Evolutionary conservation across 2,797 vertebrate genomes (phyloP).

Genomic region (Alfaro cultratus): DNA sequence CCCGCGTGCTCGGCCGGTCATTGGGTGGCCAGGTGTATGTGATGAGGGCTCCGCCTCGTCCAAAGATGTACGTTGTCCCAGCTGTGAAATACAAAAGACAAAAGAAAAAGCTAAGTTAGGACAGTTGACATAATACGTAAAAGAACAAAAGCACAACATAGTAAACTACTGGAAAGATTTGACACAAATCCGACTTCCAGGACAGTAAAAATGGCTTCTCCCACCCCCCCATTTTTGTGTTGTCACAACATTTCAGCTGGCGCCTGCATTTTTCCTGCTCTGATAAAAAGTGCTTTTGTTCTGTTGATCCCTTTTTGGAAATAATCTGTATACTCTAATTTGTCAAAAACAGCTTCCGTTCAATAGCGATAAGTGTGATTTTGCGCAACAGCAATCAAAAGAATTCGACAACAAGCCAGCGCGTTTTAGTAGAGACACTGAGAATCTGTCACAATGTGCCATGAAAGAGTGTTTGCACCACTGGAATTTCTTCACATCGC

Average conservation of each 20-base stretch:
- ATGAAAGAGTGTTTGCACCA: background rate
- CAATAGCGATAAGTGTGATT: background rate
- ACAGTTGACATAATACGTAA: background rate
- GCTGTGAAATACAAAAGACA: conserved; percentile 72
- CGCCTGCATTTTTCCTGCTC: background rate
- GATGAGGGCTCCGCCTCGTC: conserved; percentile 93
- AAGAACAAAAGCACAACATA: background rate
- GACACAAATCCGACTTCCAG: background rate
- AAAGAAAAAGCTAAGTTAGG: background rate
- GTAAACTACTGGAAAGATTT: background rate
- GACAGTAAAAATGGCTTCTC: background rate
- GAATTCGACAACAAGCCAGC: background rate
- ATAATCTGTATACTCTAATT: background rate
- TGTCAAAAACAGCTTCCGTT: background rate
- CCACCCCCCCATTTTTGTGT: background rate
- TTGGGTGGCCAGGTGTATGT: conserved; percentile 97
- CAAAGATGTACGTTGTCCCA: conserved; percentile 96
- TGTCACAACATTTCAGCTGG: conserved; percentile 12
- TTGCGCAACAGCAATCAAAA: background rate
- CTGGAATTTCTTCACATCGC: background rate
- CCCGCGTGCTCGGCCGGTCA: conserved; percentile 94
- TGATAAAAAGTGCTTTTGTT: conserved; percentile 12
- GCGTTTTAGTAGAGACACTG: background rate
- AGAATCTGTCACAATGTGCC: background rate
- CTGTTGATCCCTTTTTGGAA: conserved; percentile 5